Percentiles rank a stretch among this genome's conserved stretches.
These are phyloP conservation scores for Hydropsyche tenuis DNA, from an alignment of 1,140 invertebrate species.

Conservation along the genomic window DNA sequence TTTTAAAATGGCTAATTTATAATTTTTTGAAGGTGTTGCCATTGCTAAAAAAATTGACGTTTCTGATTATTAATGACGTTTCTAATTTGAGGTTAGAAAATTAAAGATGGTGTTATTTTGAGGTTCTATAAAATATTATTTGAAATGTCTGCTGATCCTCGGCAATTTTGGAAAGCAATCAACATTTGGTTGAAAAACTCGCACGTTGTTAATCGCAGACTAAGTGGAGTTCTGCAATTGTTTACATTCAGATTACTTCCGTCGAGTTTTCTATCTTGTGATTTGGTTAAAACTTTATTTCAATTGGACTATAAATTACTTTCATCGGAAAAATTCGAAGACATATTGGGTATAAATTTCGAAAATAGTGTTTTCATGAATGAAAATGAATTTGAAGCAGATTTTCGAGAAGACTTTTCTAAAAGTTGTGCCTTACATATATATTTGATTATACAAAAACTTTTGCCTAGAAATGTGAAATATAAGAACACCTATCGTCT, in stretches of 20 bases:
- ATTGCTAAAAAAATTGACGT: neutral
- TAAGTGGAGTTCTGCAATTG: constrained; percentile 39
- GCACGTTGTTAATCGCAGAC: constrained; percentile 46
- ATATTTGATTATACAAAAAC: constrained; percentile 44
- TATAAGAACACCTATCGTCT: constrained; percentile 40
- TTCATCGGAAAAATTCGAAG: too few relatives aligned
- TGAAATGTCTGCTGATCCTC: neutral
- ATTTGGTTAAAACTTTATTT: too few relatives aligned
- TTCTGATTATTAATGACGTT: neutral
- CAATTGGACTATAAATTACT: too few relatives aligned
- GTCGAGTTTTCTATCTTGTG: constrained; percentile 3
- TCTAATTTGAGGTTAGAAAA: neutral
- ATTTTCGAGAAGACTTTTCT: neutral
- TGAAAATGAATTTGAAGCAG: neutral
- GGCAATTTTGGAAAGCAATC: constrained; percentile 45
- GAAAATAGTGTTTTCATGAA: neutral
- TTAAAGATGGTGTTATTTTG: neutral
- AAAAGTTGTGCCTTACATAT: neutral
- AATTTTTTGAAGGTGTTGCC: too few relatives aligned
- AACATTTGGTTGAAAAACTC: constrained; percentile 46
- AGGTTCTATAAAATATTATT: too few relatives aligned
- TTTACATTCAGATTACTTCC: constrained; percentile 21
- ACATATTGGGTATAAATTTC: neutral
- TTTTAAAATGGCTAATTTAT: too few relatives aligned
- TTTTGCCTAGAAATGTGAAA: constrained; percentile 35